A percentile compares a stretch with the other conserved stretches of the same genome.
Evolutionary conservation across 2,888 invertebrate species (phyloP).

Genomic region (Heliconius cydno): DNA sequence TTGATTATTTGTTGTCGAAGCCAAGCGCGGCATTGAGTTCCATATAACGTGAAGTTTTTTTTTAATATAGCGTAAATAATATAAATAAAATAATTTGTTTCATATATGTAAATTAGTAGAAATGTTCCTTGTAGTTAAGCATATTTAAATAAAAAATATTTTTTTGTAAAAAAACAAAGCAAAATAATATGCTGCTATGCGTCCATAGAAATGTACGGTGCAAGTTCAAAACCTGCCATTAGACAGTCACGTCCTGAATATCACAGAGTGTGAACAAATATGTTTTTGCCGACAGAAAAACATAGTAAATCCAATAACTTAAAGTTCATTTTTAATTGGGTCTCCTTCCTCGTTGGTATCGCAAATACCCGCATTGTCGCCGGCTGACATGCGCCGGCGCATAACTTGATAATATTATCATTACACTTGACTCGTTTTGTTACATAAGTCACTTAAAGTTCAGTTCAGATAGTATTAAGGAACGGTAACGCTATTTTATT

Average conservation of each 20-base stretch:
- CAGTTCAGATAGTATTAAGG: constrained; percentile 12
- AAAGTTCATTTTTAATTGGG: constrained; percentile 45
- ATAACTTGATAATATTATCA: constrained; percentile 70
- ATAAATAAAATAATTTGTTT: not conserved
- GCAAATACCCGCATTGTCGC: constrained; percentile 66
- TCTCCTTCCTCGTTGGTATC: constrained; percentile 40
- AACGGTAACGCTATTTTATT: constrained; percentile 14
- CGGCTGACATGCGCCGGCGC: constrained; percentile 70
- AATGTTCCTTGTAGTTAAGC: not conserved
- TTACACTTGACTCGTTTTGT: constrained; percentile 71
- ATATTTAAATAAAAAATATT: not conserved
- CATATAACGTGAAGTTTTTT: too few species aligned
- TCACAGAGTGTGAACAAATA: constrained; percentile 59
- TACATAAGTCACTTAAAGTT: constrained; percentile 38
- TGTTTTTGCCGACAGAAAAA: constrained; percentile 36
- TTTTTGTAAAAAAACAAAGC: not conserved
- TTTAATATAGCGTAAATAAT: not conserved
- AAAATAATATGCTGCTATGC: not conserved
- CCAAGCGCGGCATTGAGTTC: too few species aligned
- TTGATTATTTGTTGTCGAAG: too few species aligned
- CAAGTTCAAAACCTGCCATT: constrained; percentile 40
- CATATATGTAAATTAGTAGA: not conserved
- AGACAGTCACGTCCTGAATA: constrained; percentile 75
- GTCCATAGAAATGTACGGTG: constrained; percentile 33
- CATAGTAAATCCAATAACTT: constrained; percentile 35